Base-by-base conservation (phyloP, 2,888 invertebrate species). In the Colostygia pectinataria region DNA sequence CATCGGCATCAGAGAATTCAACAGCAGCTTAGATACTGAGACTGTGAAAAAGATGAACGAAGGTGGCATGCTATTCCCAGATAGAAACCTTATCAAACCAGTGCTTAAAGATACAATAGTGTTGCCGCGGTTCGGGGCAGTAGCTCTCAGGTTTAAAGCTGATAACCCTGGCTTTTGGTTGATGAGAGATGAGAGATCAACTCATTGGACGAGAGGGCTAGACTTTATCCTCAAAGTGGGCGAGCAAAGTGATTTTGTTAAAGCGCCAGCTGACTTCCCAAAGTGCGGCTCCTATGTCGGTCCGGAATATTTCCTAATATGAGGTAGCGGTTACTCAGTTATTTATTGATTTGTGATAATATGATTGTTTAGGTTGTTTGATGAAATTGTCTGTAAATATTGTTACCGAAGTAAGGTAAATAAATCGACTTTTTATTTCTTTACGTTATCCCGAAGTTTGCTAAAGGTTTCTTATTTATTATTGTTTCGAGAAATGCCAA, bases 161-260 rank as follows among this genome's bases (percentile, higher is more conserved):
- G 91, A 93, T 61, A 96, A 96, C 82, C 95, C 95, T 65, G 96
- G 96, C 8, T 95, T 93, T 64, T 96, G 96, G 96, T 91, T 96
- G 79, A 90, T 96, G 74, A 92, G 95, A 61, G 95, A 96, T 61
- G 95, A 95, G 72, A 91, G 93, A 39, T 92, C 94, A 0, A 91
- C 92, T 12, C 93, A 94, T 59, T 94, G 95, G 93, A 94, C 95
- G 0, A 91, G 94, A 57, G 96, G 96, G 0, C 83, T 96, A 72
- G 95, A 95, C 55, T 91, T 95, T 45, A 91, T 96, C 18, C 75
- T 96, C 9, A 93, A 95, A 80, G 94, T 96, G 2, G 95, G 96
- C 0, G 91, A 92, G 34, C 68, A 84, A 23, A 74, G 83, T 13
- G 93, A 96, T 65, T 93, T 95, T 77, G 92, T 93, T 0, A 77